phyloP scores from a whole-genome alignment of 2,113 vertebrate species.

The Rhegmatorhina hoffmannsi region DNA sequence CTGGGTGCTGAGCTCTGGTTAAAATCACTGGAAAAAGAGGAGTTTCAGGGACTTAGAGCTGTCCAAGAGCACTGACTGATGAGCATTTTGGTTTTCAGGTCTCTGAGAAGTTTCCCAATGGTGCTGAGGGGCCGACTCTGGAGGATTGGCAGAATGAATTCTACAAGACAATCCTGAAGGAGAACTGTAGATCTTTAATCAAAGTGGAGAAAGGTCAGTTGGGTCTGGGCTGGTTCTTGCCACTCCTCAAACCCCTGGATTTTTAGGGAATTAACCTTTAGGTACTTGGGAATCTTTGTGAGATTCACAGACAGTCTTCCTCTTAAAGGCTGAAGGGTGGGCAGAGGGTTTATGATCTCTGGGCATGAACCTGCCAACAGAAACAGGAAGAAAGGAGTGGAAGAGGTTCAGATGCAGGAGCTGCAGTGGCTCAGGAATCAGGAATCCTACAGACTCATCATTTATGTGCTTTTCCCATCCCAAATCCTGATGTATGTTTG shows the following conservation, averaged over 20 bases:
- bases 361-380: neutral
- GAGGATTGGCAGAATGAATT: neutral
- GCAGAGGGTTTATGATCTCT: neutral
- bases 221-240: neutral
- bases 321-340: neutral
- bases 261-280: neutral
- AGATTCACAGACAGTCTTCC: neutral
- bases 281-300: neutral
- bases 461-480: neutral
- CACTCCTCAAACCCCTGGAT: neutral
- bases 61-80: neutral
- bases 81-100: conserved; percentile 2
- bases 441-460: neutral
- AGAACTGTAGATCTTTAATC: neutral
- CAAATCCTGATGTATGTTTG: rapidly evolving
- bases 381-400: neutral
- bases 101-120: neutral
- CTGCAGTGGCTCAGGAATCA: neutral
- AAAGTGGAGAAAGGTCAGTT: neutral
- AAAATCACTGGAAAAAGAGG: neutral
- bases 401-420: neutral
- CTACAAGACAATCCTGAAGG: neutral
- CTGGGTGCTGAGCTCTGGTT: neutral
- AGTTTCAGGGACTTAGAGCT: neutral
- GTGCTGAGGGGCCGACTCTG: neutral